Evolutionary conservation across 2,888 invertebrate genomes (phyloP).

Genomic region (Corythucha ciliata): DNA sequence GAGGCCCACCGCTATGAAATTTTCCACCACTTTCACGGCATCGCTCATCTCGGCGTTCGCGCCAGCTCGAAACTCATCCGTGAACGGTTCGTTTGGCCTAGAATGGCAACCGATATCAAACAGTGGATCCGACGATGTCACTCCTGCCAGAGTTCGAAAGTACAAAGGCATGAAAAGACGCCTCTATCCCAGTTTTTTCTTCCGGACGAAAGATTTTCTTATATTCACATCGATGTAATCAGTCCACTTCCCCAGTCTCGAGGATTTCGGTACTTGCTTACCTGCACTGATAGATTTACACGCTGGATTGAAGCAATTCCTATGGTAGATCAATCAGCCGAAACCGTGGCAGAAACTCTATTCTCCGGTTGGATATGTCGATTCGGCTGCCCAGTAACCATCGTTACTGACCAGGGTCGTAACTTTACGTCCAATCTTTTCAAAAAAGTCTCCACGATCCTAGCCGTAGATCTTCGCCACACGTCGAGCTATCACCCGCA

Average conservation of each 20-base stretch:
- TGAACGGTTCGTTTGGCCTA: constrained; percentile 14
- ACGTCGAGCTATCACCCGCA: constrained; percentile 13
- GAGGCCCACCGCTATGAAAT: not conserved
- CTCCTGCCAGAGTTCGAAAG: constrained; percentile 40
- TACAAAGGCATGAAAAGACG: constrained; percentile 12
- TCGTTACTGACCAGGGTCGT: constrained; percentile 15
- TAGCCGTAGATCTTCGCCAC: constrained; percentile 7
- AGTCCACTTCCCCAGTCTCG: constrained; percentile 6
- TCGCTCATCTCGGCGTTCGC: constrained; percentile 2
- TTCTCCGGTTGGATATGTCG: constrained; percentile 16
- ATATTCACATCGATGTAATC: constrained; percentile 7
- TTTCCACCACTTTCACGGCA: constrained; percentile 11
- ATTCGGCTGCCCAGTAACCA: constrained; percentile 11
- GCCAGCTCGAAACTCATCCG: constrained; percentile 10
- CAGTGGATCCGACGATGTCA: constrained; percentile 11
- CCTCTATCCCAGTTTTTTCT: constrained; percentile 1
- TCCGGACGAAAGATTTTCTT: constrained; percentile 4
- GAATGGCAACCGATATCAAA: constrained; percentile 10
- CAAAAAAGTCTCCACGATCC: not conserved
- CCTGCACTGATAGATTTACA: constrained; percentile 6
- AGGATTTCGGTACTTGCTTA: constrained; percentile 3
- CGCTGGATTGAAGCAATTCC: constrained; percentile 18
- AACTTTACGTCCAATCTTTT: constrained; percentile 12
- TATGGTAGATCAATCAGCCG: constrained; percentile 8
- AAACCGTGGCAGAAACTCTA: constrained; percentile 5